Conservation (phyloP, 2,113 vertebrate species). For the Poeciliopsis retropinna region DNA sequence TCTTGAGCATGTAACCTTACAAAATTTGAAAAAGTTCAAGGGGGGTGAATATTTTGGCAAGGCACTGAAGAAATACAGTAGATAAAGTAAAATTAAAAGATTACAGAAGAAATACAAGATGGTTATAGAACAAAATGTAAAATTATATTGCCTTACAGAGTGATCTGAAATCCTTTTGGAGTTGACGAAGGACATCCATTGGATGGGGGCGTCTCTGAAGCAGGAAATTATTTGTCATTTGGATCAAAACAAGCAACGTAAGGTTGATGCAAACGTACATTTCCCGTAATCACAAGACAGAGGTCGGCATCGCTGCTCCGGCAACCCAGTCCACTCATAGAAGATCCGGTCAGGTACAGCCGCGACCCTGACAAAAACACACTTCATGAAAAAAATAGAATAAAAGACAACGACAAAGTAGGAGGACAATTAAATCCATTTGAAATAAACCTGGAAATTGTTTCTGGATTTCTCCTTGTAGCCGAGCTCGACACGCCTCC, state of each 20-base stretch:
- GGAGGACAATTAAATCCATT: not conserved
- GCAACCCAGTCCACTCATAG: slow-evolving; percentile 93
- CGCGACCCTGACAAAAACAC: slow-evolving; percentile 76
- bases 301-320: slow-evolving; percentile 93
- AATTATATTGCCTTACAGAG: slow-evolving; percentile 84
- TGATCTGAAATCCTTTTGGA: slow-evolving; percentile 87
- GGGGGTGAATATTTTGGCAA: not conserved
- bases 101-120: not conserved
- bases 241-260: not conserved
- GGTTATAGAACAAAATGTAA: not conserved
- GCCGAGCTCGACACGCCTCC: slow-evolving; percentile 84
- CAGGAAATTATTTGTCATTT: not conserved
- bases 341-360: slow-evolving; percentile 92
- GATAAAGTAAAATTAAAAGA: not conserved
- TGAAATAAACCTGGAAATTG: slow-evolving; percentile 63
- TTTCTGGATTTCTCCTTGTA: slow-evolving; percentile 88
- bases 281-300: slow-evolving; percentile 87
- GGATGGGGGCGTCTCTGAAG: slow-evolving; percentile 88
- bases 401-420: not conserved
- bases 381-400: not conserved
- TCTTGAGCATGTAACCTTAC: not conserved
- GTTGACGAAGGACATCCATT: slow-evolving; percentile 84
- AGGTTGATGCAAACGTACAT: slow-evolving; percentile 79
- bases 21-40: not conserved
- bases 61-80: not conserved